Conservation (phyloP, 2,113 vertebrate genomes). For the Zosterops lateralis region DNA sequence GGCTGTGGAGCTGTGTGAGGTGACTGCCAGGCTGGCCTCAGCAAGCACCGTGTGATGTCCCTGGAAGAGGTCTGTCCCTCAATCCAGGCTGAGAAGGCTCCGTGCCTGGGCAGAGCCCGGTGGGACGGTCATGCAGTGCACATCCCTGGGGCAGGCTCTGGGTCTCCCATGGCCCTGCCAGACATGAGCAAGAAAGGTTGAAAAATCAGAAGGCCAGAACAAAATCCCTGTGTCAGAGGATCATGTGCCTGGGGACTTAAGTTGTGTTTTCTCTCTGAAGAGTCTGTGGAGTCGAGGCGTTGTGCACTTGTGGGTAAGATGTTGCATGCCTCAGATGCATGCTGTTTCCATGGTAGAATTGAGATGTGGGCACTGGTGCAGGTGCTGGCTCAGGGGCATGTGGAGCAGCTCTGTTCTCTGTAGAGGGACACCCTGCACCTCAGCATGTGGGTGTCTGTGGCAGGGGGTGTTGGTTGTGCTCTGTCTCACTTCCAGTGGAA, state of each 20-base stretch:
- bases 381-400: accelerated
- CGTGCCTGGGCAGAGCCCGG: accelerated
- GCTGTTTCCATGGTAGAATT: accelerated
- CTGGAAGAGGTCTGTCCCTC: neutral
- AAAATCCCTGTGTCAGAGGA: neutral
- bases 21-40: neutral
- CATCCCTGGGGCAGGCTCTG: neutral
- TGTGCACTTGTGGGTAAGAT: accelerated
- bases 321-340: neutral
- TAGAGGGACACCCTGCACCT: accelerated
- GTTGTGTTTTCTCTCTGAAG: neutral
- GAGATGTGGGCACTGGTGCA: accelerated
- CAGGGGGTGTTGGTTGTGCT: accelerated
- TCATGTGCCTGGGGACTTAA: neutral
- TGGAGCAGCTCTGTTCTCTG: accelerated
- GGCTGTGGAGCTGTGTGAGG: neutral
- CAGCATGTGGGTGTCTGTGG: accelerated
- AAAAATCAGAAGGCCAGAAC: neutral
- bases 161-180: neutral
- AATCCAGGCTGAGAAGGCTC: neutral
- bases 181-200: neutral
- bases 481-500: neutral
- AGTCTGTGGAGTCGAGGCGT: accelerated
- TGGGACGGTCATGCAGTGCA: neutral
- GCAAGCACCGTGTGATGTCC: neutral